Evolutionary conservation across 2,113 vertebrate genomes (phyloP), one percentile per base, ranked within the genome.

Genomic region (Corapipo altera): DNA sequence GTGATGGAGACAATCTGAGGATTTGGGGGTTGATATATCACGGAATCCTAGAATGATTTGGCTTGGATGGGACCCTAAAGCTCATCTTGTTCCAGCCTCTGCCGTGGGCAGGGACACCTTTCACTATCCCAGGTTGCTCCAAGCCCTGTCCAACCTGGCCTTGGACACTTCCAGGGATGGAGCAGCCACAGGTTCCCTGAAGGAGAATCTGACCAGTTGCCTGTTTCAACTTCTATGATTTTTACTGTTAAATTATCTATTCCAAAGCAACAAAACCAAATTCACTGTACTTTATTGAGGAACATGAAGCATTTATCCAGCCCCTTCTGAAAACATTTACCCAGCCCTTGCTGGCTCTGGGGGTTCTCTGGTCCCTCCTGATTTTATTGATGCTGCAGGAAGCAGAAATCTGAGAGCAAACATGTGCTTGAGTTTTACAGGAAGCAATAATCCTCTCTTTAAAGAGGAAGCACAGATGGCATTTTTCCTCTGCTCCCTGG

Each of bases 71-170:
- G 35, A 28, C 8, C 12, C 37, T 28, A 33, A 23, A 43, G 6
- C 0, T 2, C 48, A 37, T 24, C 22, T 2, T 0, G 0, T 33
- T 0, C 55, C 26, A 43, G 1, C 21, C 23, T 17, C 55, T 55
- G 41, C 35, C 55, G 22, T 6, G 15, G 11, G 4, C 21, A 70
- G 79, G 55, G 18, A 33, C 71, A 35, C 5, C 7, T 64, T 0
- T 21, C 41, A 23, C 26, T 9, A 0, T 9, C 48, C 41, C 64
- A 83, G n/a, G n/a, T 0, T 49, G 30, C 55, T 55, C 41, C 49
- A 8, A 43, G 17, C 3, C 64, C n/a, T 0, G 0, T 37, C 57
- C 79, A 62, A 0, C 43, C 37, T 28, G 43, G 43, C 35, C 59
- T 23, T 32, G 72, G 12, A 1, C 72, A 64, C 57, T 57, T 0